Base-by-base conservation (phyloP, 2,797 vertebrate genomes). In the Arvicola amphibius region DNA sequence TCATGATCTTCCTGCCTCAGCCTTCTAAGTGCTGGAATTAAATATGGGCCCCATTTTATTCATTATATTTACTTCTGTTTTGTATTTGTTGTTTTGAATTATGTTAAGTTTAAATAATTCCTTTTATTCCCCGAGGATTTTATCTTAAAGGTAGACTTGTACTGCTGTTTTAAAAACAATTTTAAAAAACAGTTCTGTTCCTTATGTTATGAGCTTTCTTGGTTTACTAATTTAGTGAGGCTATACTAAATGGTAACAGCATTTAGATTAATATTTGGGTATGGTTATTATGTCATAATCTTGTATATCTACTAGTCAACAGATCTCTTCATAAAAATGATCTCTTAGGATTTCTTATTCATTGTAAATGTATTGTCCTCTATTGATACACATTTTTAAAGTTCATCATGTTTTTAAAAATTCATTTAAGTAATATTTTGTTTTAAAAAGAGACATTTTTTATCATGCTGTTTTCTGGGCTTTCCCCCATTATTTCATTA, bases 371-470 rank as follows among this genome's bases (percentile, higher is more conserved):
- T 95, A 59, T 74, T 81, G 46, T 48, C 46, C 78, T 17, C 53
- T 92, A 1, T 56, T 84, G 89, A 73, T 79, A 10, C 71, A 48
- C 29, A 51, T 19, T 74, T 76, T 78, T n/a, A 53, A 56, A 71
- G 34, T 14, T 90, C 12, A 76, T 83, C 1, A 48, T 69, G 59
- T 87, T 92, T 56, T 77, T 56, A 59, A 40, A 94, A 79, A 19
- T 56, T n/a, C 81, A 91, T 88, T 94, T 88, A 84, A 73, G 34
- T 84, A 67, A 32, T 65, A 71, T 95, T 94, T 93, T 29, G 78
- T 88, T 95, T 95, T 63, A 21, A 88, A 69, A 96, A 17, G 78
- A 32, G 91, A 25, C 32, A 32, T 67, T 87, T 87, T 87, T 67
- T 27, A 81, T 94, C 23, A 51, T 95, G 2, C 6, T 67, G 6